Evolutionary conservation across 2,797 vertebrate species (phyloP).

Genomic region (Epinephelus coioides): DNA sequence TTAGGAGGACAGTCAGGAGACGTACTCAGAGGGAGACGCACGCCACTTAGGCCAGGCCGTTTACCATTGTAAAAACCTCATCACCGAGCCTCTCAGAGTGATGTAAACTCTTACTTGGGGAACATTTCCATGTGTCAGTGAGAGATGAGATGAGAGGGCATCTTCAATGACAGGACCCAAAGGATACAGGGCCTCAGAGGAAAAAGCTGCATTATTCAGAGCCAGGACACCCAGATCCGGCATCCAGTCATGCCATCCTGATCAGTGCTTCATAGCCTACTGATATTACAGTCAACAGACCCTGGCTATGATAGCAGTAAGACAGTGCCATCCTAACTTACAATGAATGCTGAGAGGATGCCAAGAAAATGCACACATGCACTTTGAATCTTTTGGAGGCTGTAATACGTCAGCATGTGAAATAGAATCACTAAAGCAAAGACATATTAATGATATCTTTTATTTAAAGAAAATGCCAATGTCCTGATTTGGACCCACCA

Average conservation of each 20-base stretch:
- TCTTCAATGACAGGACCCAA: slow-evolving; percentile 74
- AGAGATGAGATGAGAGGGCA: slow-evolving; percentile 78
- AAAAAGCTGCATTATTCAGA: slow-evolving; percentile 86
- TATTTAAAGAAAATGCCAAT: slow-evolving; percentile 23
- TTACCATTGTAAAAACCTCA: slow-evolving; percentile 79
- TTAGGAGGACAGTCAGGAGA: slow-evolving; percentile 82
- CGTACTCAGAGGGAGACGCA: slow-evolving; percentile 64
- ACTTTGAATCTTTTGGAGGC: not conserved
- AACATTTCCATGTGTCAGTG: slow-evolving; percentile 76
- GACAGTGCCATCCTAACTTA: slow-evolving; percentile 31
- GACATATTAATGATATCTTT: not conserved
- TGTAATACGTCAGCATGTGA: not conserved
- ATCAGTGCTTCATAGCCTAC: slow-evolving; percentile 76
- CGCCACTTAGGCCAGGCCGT: slow-evolving; percentile 72
- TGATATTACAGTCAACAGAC: slow-evolving; percentile 81
- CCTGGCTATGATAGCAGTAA: slow-evolving; percentile 57
- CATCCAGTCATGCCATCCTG: slow-evolving; percentile 68
- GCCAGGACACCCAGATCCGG: slow-evolving; percentile 69
- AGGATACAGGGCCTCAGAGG: slow-evolving; percentile 72
- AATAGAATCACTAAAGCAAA: slow-evolving; percentile 12
- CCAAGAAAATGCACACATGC: not conserved
- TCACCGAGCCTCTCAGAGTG: slow-evolving; percentile 67
- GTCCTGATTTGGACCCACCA: not conserved
- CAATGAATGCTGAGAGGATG: slow-evolving; percentile 34
- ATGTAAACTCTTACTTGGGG: slow-evolving; percentile 74